phyloP scores from a whole-genome alignment of 2,797 vertebrate genomes.

The Meda fulgida region DNA sequence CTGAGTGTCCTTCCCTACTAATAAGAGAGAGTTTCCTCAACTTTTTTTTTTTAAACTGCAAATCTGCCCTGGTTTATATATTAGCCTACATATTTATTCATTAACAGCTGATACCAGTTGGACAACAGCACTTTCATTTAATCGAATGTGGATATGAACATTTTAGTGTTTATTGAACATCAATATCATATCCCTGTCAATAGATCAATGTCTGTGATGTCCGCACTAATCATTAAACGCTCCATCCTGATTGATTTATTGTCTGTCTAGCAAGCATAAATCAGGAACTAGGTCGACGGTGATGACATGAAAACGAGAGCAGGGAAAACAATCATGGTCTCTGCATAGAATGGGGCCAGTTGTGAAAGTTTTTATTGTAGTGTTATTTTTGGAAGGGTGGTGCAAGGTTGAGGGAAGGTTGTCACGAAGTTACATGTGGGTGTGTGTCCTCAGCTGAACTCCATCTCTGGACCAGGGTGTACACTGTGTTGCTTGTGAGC shows the following conservation, averaged over 20 bases:
- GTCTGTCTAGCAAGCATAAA: conserved; percentile 9
- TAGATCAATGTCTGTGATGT: background rate
- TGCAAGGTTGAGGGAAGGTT: background rate
- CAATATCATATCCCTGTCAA: background rate
- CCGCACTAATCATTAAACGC: background rate
- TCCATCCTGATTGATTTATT: background rate
- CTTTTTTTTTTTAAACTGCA: background rate
- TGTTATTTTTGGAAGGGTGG: background rate
- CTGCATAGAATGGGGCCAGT: background rate
- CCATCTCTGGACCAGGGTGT: conserved; percentile 40
- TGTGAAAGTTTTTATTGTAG: conserved; percentile 20
- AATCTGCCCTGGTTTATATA: conserved; percentile 2
- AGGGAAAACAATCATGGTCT: background rate
- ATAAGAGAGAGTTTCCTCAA: background rate
- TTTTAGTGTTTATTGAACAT: background rate
- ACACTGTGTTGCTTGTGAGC: conserved; percentile 32
- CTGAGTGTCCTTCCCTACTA: background rate
- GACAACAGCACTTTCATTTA: background rate
- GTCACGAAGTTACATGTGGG: background rate
- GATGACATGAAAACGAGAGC: conserved; percentile 16
- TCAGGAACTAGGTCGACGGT: background rate
- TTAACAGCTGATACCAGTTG: conserved; percentile 13
- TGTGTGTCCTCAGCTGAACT: conserved; percentile 44
- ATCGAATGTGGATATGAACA: background rate
- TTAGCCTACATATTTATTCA: conserved; percentile 4